These are phyloP conservation scores for Tiliacea aurago DNA, from an alignment of 2,888 invertebrate species.

Conservation along the genomic window DNA sequence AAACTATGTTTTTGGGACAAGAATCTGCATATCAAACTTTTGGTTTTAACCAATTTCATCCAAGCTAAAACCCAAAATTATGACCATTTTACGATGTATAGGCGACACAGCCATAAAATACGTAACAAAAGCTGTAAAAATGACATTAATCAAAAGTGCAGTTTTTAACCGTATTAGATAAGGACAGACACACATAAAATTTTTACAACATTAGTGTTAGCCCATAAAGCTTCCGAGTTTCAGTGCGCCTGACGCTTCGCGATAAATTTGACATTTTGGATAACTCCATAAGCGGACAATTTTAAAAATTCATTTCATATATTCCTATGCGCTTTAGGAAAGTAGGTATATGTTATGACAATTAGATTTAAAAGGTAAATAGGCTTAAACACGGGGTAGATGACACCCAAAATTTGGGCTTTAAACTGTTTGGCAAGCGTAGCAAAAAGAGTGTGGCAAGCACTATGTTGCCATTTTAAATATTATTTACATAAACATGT, in stretches of 20 bases:
- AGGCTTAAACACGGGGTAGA: neutral
- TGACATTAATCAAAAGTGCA: slow-evolving; percentile 39
- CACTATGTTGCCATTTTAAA: no score
- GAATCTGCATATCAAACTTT: neutral
- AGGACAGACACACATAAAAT: slow-evolving; percentile 25
- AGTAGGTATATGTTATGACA: neutral
- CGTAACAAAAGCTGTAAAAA: slow-evolving; percentile 31
- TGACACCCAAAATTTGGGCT: no score
- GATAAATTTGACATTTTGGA: slow-evolving; percentile 76
- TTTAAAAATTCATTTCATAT: slow-evolving; percentile 56
- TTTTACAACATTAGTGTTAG: slow-evolving; percentile 31
- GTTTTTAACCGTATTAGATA: slow-evolving; percentile 23
- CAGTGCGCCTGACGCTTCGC: slow-evolving; percentile 69
- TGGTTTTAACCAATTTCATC: neutral
- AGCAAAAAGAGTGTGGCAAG: neutral
- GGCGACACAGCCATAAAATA: slow-evolving; percentile 17
- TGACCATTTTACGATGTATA: neutral
- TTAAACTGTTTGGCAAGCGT: neutral
- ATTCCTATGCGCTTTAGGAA: slow-evolving; percentile 7
- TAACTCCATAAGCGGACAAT: slow-evolving; percentile 57
- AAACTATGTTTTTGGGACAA: neutral
- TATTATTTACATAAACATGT: no score
- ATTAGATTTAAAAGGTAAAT: neutral
- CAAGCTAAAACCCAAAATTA: neutral
- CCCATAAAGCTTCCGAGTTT: slow-evolving; percentile 39